A percentile compares a stretch with the other conserved stretches of the same genome.
These are phyloP conservation scores for Neodon shergylaensis DNA, from an alignment of 2,113 vertebrate genomes.

Conservation along the genomic window DNA sequence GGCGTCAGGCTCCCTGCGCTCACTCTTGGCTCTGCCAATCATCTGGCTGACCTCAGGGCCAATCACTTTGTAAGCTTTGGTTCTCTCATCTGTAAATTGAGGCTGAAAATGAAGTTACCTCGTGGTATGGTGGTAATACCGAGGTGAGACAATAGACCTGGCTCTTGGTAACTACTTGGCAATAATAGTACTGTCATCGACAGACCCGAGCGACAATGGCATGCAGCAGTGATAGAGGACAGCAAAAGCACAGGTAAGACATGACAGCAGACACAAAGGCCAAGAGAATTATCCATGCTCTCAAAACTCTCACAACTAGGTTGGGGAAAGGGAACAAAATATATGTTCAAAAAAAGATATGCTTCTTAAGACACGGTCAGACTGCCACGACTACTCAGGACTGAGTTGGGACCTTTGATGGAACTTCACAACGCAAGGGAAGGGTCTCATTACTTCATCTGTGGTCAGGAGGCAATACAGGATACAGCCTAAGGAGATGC, in stretches of 20 bases:
- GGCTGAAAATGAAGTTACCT: neutral
- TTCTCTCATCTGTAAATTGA: slow-evolving; percentile 3
- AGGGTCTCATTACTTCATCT: neutral
- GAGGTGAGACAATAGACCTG: neutral
- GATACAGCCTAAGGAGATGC: neutral
- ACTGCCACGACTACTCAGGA: neutral
- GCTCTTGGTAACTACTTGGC: neutral
- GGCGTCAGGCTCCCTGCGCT: slow-evolving; percentile 15
- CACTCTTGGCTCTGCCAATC: slow-evolving; percentile 31
- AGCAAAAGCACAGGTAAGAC: neutral
- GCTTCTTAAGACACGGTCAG: neutral
- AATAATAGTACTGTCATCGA: neutral
- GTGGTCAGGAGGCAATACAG: neutral
- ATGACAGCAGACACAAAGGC: neutral
- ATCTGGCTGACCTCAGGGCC: neutral
- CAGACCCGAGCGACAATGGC: neutral
- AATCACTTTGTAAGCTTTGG: slow-evolving; percentile 9
- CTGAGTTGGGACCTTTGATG: neutral
- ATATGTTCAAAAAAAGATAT: neutral
- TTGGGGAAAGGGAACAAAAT: neutral
- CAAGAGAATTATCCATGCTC: neutral
- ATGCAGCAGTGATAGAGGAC: neutral
- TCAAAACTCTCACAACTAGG: neutral
- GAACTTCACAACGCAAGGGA: neutral
- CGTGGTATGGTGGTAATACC: neutral